Base-by-base conservation (phyloP, 2,797 vertebrate species). In the Crocidura indochinensis region DNA sequence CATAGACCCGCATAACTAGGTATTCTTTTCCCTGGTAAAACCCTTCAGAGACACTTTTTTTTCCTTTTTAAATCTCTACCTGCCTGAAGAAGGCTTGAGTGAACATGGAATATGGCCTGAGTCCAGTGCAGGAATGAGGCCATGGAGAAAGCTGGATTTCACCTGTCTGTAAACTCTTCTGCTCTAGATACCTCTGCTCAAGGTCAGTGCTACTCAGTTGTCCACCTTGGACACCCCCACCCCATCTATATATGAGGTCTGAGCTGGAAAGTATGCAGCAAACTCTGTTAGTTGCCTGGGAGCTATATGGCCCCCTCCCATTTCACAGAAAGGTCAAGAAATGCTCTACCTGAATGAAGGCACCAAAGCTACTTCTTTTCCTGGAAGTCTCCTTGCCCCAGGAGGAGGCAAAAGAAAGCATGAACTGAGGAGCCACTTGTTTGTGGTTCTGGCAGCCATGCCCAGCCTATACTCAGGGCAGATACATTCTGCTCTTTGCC, bases 61-160 rank as follows among this genome's bases (percentile, higher is more conserved):
- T 2, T 73, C 49, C 56, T 53, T 60, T 77, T n/a, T n/a, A n/a
- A 38, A 38, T 38, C 27, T 65, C 62, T 27, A 72, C 84, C 73
- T 56, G 44, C 89, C 84, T 77, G 84, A 69, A 44, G 76, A 65
- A 88, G 26, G 27, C 22, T 38, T 86, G 53, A 22, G 56, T 68
- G 74, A 38, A 65, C 49, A 88, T 51, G 94, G 64, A 80, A 60
- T 24, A n/a, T 2, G 0, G 12, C 56, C 60, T 84, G 15, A n/a
- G 44, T 85, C 73, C 29, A 44, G 10, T 2, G 38, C 56, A 20
- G 29, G 74, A 29, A 65, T 11, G 65, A 49, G 19, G 65, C 15
- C 38, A 56, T 69, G 60, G 9, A 31, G 47, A 12, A 1, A n/a
- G 51, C 53, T 17, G 72, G 29, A 38, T 20, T 53, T 85, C 53